A percentile compares a stretch with the other conserved stretches of the same genome.
These are phyloP conservation scores for Laticauda colubrina DNA, from an alignment of 2,113 vertebrate genomes.

Conservation along the genomic window DNA sequence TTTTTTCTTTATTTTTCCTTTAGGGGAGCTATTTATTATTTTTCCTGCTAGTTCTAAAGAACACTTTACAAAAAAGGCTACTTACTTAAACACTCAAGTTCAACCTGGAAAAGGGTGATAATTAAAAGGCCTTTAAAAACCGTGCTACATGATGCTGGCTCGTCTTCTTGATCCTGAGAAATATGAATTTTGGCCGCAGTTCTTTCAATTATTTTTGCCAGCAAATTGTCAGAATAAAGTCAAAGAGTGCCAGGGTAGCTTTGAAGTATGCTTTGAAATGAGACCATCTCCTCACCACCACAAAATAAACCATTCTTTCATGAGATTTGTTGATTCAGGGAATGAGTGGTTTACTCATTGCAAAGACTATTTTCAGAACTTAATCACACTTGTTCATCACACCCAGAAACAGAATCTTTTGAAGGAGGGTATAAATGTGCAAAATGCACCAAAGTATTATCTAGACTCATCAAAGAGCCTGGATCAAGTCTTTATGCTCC, in stretches of 20 bases:
- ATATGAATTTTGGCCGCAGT: conserved; percentile 24
- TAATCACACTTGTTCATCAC: background rate
- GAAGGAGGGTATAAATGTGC: background rate
- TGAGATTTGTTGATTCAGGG: background rate
- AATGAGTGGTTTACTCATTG: too few relatives aligned
- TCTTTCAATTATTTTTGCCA: conserved; percentile 45
- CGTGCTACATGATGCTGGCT: conserved; percentile 26
- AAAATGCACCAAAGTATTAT: background rate
- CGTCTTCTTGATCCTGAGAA: conserved; percentile 40
- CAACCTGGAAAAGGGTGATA: conserved; percentile 51
- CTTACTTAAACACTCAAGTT: conserved; percentile 53
- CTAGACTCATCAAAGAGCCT: background rate
- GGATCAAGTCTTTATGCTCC: background rate
- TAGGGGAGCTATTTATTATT: conserved; percentile 34
- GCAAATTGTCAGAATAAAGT: conserved; percentile 21
- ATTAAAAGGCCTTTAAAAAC: conserved; percentile 55
- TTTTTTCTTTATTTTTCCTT: background rate
- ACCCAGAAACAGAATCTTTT: background rate
- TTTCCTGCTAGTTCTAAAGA: conserved; percentile 47
- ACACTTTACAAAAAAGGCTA: conserved; percentile 33
- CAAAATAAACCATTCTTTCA: background rate
- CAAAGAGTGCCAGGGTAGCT: conserved; percentile 27
- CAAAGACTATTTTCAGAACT: background rate
- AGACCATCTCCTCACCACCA: background rate
- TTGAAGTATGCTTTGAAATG: conserved; percentile 23